phyloP scores from a whole-genome alignment of 2,797 vertebrate genomes.

The Hydrophis major region DNA sequence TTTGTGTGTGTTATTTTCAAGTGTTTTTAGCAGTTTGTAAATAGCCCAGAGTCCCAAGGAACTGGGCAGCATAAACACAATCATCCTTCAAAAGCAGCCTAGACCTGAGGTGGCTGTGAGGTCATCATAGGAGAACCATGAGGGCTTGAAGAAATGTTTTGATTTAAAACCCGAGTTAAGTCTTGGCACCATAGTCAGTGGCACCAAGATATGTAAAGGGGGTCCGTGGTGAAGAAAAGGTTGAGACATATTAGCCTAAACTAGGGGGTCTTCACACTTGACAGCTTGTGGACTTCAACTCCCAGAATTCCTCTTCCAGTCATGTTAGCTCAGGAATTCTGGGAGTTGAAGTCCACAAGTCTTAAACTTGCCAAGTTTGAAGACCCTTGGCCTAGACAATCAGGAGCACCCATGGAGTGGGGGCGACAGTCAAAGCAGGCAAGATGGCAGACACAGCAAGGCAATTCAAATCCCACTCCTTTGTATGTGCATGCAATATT shows the following conservation, averaged over 20 bases:
- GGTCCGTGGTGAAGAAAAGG: background rate
- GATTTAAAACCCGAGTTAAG: background rate
- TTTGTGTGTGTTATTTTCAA: background rate
- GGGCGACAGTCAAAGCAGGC: background rate
- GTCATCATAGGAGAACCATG: background rate
- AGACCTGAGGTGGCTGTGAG: background rate
- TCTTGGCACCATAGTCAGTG: background rate
- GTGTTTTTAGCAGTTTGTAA: background rate
- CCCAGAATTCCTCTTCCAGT: too few species aligned
- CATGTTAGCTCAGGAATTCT: too few species aligned
- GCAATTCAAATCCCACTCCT: background rate
- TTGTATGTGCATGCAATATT: background rate
- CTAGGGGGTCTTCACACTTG: background rate
- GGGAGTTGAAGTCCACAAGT: too few species aligned
- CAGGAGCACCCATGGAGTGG: background rate
- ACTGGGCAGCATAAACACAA: background rate
- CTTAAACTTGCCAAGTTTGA: too few species aligned
- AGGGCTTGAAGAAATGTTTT: background rate
- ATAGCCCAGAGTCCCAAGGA: background rate
- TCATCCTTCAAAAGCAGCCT: background rate
- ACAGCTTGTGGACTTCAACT: too few species aligned
- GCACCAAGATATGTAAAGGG: too few species aligned
- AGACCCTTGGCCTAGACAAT: background rate
- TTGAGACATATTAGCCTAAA: background rate
- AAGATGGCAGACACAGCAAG: background rate